Evolutionary conservation across 2,113 vertebrate genomes (phyloP).

Genomic region (Myotis brandtii): DNA sequence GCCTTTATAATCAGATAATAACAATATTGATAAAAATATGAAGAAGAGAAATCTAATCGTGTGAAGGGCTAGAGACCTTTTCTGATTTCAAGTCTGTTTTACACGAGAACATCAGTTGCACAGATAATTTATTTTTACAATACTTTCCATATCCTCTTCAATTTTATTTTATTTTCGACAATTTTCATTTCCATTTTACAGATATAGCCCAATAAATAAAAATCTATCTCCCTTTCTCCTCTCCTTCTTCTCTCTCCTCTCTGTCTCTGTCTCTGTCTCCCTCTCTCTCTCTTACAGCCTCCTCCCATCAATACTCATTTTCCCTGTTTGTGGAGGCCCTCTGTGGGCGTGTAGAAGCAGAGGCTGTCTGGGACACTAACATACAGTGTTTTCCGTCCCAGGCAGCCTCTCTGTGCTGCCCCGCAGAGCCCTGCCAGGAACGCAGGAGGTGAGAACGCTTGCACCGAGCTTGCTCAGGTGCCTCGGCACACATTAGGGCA

Average conservation of each 20-base stretch:
- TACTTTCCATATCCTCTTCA: neutral
- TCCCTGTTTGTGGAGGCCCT: neutral
- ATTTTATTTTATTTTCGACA: neutral
- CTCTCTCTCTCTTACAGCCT: neutral
- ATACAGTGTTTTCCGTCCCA: accelerated
- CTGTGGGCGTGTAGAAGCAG: neutral
- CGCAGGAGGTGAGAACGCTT: neutral
- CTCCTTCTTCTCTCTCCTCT: neutral
- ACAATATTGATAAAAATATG: neutral
- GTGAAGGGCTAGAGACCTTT: accelerated
- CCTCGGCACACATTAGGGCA: neutral
- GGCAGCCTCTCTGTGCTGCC: neutral
- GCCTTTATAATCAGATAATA: accelerated
- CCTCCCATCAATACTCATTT: neutral
- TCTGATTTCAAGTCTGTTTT: neutral
- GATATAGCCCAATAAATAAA: accelerated
- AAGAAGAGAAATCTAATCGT: too few species aligned
- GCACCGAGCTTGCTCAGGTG: neutral
- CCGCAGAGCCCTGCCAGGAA: accelerated
- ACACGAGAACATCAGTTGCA: accelerated
- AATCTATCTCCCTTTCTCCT: too few species aligned
- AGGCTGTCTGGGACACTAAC: accelerated
- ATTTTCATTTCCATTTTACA: neutral
- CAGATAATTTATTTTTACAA: neutral
- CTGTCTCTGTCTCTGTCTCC: accelerated